Conservation (phyloP, 2,888 invertebrate genomes). For the Gryllus longicercus region DNA sequence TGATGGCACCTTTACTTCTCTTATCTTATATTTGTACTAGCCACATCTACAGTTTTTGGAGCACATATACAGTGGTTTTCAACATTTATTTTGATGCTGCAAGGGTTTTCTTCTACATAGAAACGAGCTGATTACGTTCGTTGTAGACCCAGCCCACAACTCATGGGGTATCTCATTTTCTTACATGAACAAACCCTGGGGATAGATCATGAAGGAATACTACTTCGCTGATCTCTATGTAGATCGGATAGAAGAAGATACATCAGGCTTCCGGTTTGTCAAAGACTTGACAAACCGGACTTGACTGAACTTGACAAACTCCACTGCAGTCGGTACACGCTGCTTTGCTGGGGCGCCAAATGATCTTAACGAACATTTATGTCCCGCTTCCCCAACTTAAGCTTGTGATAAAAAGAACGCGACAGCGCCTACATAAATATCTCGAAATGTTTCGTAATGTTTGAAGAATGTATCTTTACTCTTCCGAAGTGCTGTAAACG, state of each 20-base stretch:
- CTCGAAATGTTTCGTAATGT: not conserved
- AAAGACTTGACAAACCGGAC: not conserved
- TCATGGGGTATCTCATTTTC: too few species aligned
- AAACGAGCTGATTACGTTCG: not conserved
- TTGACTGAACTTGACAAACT: not conserved
- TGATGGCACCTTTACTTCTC: too few species aligned
- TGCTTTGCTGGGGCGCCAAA: not conserved
- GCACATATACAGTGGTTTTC: not conserved
- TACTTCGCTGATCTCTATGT: not conserved
- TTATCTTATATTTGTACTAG: too few species aligned
- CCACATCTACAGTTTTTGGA: not conserved
- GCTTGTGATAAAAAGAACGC: not conserved
- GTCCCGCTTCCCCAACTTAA: not conserved
- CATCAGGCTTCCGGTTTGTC: not conserved
- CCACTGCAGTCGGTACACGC: too few species aligned
- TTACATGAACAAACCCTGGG: not conserved
- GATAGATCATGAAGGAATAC: not conserved
- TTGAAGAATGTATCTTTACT: constrained; percentile 20
- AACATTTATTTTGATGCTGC: not conserved
- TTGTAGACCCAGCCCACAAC: not conserved
- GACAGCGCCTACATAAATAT: not conserved
- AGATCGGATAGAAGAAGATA: not conserved
- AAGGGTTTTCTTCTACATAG: not conserved
- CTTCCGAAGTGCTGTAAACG: not conserved
- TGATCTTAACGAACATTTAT: not conserved